Conservation (phyloP, 2,113 vertebrate genomes). For the Cinclus mexicanus region DNA sequence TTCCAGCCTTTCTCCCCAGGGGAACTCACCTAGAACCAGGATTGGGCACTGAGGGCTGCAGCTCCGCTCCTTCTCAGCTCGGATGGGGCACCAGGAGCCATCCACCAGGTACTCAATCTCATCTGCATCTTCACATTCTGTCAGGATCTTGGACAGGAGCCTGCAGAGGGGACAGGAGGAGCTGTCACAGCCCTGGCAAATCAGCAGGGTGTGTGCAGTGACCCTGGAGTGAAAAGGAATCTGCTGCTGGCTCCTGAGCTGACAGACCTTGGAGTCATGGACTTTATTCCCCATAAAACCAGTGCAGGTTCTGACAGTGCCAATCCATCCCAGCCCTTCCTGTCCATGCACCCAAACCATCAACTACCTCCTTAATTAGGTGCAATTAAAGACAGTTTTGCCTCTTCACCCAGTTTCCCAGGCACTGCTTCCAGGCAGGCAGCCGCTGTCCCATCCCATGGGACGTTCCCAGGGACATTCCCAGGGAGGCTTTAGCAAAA, state of each 20-base stretch:
- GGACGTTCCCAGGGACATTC: neutral
- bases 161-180: slow-evolving; percentile 63
- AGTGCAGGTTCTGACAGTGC: neutral
- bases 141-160: slow-evolving; percentile 92
- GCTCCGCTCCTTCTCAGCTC: slow-evolving; percentile 90
- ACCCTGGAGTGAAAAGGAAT: neutral
- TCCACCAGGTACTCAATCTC: slow-evolving; percentile 96
- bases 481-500: neutral
- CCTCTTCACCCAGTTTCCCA: neutral
- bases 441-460: neutral
- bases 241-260: neutral
- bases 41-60: slow-evolving; percentile 90
- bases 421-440: neutral
- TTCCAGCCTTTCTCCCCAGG: neutral
- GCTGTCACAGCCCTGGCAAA: neutral
- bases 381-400: neutral
- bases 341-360: neutral
- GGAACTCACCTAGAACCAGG: slow-evolving; percentile 86
- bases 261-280: neutral
- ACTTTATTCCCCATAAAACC: neutral
- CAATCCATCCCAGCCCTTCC: neutral
- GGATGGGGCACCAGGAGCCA: slow-evolving; percentile 94
- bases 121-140: slow-evolving; percentile 91
- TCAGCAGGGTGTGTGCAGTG: neutral
- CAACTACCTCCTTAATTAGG: neutral